Base-by-base conservation (phyloP, 2,888 invertebrate genomes). In the Metacarcinus magister region DNA sequence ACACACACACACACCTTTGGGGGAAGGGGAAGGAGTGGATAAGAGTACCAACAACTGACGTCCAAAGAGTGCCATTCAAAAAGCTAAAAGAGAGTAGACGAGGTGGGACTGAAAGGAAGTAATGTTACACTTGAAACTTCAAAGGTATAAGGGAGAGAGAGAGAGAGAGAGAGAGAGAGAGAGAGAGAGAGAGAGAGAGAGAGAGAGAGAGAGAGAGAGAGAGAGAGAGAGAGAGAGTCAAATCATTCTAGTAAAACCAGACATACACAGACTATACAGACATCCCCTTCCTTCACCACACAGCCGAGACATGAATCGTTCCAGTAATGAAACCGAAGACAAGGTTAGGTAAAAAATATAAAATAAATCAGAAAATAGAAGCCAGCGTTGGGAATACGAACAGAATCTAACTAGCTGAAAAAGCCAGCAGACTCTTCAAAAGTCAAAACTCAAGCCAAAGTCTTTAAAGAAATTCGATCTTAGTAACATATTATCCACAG, bases 141-240 rank as follows among this genome's bases (percentile, higher is more conserved):
- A 19, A 44, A 92, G 92, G 28, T 19, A 44, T 44, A 28, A 44
- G 39, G 48, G 28, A 90, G 90, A 67, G 67, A 67, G 67, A 67
- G 67, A 67, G 67, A 67, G 67, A 67, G 67, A 67, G 67, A 67
- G 67, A 67, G 67, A 67, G 67, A 67, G 67, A 67, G 67, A 67
- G 67, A 82, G 82, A 82, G 82, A 82, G 82, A 82, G 82, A 82
- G 82, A 82, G 82, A 82, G 82, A 82, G 82, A 32, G 32, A 82
- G 82, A 82, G 82, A 82, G 32, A 82, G 32, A 82, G 82, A 82
- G 82, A 82, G 32, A 48, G 60, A 48, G 92, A 46, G 54, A 92
- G 92, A 92, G 92, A 32, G 60, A 92, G 92, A 39, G 87, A 39
- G 87, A 39, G 87, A 87, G 87, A 39, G 75, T 67, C 75, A 8